Conservation (phyloP, 2,797 vertebrate species). For the Brachymystax lenok region DNA sequence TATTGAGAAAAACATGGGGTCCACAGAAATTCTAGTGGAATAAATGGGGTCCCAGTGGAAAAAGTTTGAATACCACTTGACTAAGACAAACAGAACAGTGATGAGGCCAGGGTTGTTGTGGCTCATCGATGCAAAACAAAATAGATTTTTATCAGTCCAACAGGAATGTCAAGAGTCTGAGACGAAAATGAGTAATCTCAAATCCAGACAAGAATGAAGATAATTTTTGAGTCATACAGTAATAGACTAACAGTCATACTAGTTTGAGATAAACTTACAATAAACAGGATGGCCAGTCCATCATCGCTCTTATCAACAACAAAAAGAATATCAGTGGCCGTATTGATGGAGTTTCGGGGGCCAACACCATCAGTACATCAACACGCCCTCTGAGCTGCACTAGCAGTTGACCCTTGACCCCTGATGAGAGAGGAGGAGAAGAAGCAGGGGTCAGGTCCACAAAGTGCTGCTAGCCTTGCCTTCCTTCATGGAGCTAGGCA, state of each 20-base stretch:
- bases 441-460: slow-evolving; percentile 62
- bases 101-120: neutral
- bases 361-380: neutral
- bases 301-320: neutral
- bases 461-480: slow-evolving; percentile 50
- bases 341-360: neutral
- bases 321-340: neutral
- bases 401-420: neutral
- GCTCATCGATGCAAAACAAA: neutral
- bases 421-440: neutral
- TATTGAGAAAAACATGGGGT: no score
- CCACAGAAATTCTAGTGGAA: no score
- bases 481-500: slow-evolving; percentile 16
- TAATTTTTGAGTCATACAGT: neutral
- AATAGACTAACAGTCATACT: neutral
- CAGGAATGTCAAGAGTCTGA: neutral
- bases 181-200: neutral
- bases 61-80: no score
- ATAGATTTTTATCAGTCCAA: neutral
- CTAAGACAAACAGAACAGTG: neutral
- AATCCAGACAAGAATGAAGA: neutral
- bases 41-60: no score
- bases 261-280: neutral
- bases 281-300: neutral
- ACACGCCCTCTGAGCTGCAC: neutral